Percentiles rank a stretch among this genome's conserved stretches.
Evolutionary conservation across 92 coral and sea anemone species (phyloP).

Genomic region (Meandrina meandrites): DNA sequence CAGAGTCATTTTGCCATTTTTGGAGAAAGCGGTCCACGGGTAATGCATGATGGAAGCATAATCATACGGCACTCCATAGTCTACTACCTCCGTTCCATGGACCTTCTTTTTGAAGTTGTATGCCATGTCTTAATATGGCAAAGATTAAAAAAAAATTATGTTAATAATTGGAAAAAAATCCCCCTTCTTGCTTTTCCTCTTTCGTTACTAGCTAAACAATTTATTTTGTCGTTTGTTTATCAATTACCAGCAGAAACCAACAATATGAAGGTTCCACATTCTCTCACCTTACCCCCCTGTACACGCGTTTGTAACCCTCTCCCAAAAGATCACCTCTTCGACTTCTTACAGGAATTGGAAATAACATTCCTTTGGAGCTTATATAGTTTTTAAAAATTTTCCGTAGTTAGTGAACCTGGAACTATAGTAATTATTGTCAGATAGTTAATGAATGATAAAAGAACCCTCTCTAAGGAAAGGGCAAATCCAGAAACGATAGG

Average conservation of each 20-base stretch:
- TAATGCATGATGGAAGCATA: slow-evolving; percentile 96
- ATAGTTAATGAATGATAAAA: neutral
- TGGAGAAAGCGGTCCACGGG: slow-evolving; percentile 88
- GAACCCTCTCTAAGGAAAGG: neutral
- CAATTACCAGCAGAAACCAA: neutral
- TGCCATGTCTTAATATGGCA: slow-evolving; percentile 63
- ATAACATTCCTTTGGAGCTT: too few species aligned
- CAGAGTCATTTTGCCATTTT: slow-evolving; percentile 79
- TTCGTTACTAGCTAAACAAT: too few species aligned
- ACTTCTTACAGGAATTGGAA: too few species aligned
- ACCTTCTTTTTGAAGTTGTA: slow-evolving; percentile 90
- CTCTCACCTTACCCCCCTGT: neutral
- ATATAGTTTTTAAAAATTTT: too few species aligned
- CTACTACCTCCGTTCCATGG: slow-evolving; percentile 84
- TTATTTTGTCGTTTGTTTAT: neutral
- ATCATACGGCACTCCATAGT: slow-evolving; percentile 90
- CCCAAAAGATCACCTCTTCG: too few species aligned
- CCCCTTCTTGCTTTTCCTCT: too few species aligned
- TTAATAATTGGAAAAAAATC: too few species aligned
- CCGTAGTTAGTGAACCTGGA: neutral
- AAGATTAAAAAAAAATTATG: neutral
- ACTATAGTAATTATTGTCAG: neutral
- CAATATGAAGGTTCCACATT: too few species aligned
- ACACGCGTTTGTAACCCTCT: too few species aligned
- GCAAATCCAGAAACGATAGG: neutral